Evolutionary conservation across 2,888 invertebrate species (phyloP), one percentile per base, ranked within the genome.

Genomic region (Dolomedes plantarius): DNA sequence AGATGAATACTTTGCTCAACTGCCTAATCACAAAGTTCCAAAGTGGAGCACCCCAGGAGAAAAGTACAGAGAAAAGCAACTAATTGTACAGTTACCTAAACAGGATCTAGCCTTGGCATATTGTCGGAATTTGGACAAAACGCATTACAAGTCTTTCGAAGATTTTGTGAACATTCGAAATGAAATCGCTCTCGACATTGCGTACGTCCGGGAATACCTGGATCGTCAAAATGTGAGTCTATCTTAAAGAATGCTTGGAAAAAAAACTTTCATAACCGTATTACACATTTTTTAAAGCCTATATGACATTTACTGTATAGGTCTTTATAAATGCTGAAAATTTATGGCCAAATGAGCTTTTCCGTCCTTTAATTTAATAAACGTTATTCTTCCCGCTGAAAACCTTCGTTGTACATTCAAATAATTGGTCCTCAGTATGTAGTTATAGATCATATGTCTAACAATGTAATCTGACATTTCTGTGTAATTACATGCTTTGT

Each of bases 121-220:
- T 91, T 98, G 98, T 92, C 94, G 95, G 90, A 95, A 97, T 91
- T 93, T 98, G 85, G 95, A 96, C 89, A 93, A 94, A 23, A 94
- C 94, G 90, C 94, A 96, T 91, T 94, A 94, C 90, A 94, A 94
- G 89, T 95, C 96, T 90, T 98, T 96, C 91, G 96, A 97, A 92
- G 97, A 98, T 92, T 99, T 99, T 92, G 95, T 98, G 89, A 95
- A 96, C 73, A 96, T 96, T 77, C 94, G 99, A 75, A 98, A 99
- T 92, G 97, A 98, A 93, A 95, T 97, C 90, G 97, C 98, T 56
- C 93, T 99, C 90, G 99, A 98, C 92, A 96, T 99, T 90, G 99
- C 97, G 91, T 92, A 92, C 88, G 92, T 93, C 9, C 91, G 91
- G 82, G 92, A 92, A 65, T 90, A 90, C 50, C 86, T 87, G 11